Conservation (phyloP, 2,797 vertebrate species). For the Scarus forsteni region DNA sequence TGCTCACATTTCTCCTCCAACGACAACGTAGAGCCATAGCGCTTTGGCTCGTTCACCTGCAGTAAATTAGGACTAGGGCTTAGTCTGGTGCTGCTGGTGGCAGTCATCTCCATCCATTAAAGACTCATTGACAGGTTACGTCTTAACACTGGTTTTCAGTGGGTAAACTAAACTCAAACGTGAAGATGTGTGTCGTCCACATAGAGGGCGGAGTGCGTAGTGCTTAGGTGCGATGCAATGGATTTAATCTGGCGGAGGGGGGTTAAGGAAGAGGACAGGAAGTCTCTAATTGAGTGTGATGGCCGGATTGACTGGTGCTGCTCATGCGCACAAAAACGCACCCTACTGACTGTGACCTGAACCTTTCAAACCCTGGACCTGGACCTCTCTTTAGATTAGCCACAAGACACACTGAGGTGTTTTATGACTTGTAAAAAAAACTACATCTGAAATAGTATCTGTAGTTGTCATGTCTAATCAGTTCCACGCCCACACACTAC, state of each 20-base stretch:
- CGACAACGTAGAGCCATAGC: conserved; percentile 87
- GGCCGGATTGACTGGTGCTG: conserved; percentile 22
- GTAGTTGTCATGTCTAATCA: conserved; percentile 45
- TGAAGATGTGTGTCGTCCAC: conserved; percentile 72
- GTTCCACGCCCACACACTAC: conserved; percentile 48
- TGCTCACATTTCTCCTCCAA: conserved; percentile 96
- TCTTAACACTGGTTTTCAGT: background rate
- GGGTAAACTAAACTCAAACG: conserved; percentile 2
- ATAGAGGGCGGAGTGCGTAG: conserved; percentile 72
- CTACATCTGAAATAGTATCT: conserved; percentile 23
- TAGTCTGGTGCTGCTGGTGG: conserved; percentile 73
- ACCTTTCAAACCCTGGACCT: background rate
- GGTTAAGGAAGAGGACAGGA: conserved; percentile 67
- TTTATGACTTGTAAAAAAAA: background rate
- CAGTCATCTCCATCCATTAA: conserved; percentile 70
- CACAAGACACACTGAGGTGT: background rate
- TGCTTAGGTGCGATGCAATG: conserved; percentile 68
- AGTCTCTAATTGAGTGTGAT: conserved; percentile 79
- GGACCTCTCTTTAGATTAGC: background rate
- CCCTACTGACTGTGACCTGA: conserved; percentile 9
- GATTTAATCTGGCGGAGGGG: conserved; percentile 75
- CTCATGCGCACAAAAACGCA: conserved; percentile 12
- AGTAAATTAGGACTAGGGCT: conserved; percentile 78
- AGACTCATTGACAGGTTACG: conserved; percentile 24
- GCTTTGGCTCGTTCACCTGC: conserved; percentile 88